Percentiles rank a stretch among this genome's conserved stretches.
Evolutionary conservation across 1,140 invertebrate species (phyloP).

Genomic region (Scaptomyza montana): DNA sequence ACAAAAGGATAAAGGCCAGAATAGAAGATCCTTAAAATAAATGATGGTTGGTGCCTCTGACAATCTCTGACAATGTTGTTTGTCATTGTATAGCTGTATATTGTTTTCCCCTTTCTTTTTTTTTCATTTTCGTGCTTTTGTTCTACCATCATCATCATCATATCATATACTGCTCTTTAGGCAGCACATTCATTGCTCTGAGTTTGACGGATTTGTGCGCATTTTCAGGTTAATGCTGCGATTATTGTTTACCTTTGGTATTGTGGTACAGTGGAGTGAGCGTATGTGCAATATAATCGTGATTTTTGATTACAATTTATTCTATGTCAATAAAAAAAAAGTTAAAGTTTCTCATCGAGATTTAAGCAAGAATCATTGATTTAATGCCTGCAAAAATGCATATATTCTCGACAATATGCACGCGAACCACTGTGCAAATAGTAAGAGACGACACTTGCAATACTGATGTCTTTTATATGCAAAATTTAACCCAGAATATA

Average conservation of each 20-base stretch:
- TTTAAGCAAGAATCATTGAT: no score
- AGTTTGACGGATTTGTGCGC: constrained; percentile 80
- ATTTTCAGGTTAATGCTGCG: constrained; percentile 81
- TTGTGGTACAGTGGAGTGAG: constrained; percentile 65
- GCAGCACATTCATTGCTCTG: constrained; percentile 31
- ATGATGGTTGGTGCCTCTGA: constrained; percentile 54
- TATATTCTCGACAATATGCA: neutral
- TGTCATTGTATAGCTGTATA: constrained; percentile 31
- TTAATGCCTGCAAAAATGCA: neutral
- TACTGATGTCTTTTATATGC: constrained; percentile 69
- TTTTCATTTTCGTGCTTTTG: constrained; percentile 22
- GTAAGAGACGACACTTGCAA: constrained; percentile 36
- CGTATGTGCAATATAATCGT: constrained; percentile 1
- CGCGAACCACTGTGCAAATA: constrained; percentile 56
- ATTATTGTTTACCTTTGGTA: constrained; percentile 74
- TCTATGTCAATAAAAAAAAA: no score
- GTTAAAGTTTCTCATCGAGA: no score
- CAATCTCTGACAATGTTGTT: constrained; percentile 64
- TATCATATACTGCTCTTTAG: no score
- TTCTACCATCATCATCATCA: constrained; percentile 2
- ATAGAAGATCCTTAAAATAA: constrained; percentile 70
- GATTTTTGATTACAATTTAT: no score
- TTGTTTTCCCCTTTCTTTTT: neutral
- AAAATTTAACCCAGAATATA: constrained; percentile 76
- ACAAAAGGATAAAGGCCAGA: constrained; percentile 24